Evolutionary conservation across 2,113 vertebrate genomes (phyloP).

Genomic region (Sander lucioperca): DNA sequence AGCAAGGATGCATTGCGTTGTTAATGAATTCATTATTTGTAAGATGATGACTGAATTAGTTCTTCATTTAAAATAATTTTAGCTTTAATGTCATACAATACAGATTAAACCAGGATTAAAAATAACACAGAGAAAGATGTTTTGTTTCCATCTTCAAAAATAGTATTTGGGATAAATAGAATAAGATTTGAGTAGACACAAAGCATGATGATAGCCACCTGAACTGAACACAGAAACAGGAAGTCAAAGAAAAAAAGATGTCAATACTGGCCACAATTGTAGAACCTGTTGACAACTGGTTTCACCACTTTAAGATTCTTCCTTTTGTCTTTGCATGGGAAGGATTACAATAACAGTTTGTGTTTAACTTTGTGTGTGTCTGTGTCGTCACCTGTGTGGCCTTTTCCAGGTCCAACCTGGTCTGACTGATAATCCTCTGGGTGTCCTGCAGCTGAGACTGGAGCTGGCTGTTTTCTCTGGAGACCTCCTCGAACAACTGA

Average conservation of each 20-base stretch:
- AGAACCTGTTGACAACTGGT: neutral
- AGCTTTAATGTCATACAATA: neutral
- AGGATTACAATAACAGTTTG: neutral
- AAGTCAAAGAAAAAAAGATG: neutral
- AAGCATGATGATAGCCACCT: neutral
- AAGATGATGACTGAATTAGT: neutral
- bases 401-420: conserved; percentile 86
- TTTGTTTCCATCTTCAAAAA: neutral
- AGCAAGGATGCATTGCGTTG: neutral
- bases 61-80: neutral
- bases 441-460: conserved; percentile 88
- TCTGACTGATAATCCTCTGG: conserved; percentile 84
- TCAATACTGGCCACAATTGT: neutral
- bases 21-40: neutral
- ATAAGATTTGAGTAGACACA: neutral
- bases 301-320: neutral
- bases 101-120: neutral
- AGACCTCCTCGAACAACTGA: conserved; percentile 86
- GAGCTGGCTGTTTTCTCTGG: conserved; percentile 85
- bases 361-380: neutral
- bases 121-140: neutral
- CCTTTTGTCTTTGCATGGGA: neutral
- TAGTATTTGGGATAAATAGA: neutral
- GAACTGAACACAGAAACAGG: neutral
- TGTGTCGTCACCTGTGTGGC: conserved; percentile 82